Base-by-base conservation (phyloP, 2,113 vertebrate species). In the Pseudorasbora parva region DNA sequence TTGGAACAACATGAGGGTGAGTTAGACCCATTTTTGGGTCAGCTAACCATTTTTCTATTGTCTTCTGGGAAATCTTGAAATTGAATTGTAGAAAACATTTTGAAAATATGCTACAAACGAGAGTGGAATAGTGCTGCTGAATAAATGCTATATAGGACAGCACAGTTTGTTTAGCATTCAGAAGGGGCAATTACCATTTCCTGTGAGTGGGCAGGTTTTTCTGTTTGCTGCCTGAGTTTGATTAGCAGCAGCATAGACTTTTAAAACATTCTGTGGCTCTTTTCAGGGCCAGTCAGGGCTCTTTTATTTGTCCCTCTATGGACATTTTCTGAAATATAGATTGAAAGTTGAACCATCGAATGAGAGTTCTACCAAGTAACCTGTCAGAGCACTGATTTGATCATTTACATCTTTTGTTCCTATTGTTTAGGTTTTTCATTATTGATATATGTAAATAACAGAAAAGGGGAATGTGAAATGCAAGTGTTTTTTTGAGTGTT, bases 151-250 rank as follows among this genome's bases (percentile, higher is more conserved):
- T 45, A 23, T 23, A 45, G 68, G 21, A 71, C 41, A 14, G 37
- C 68, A 71, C n/a, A 45, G 68, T 45, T 71, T 71, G 68, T 71
- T 68, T 23, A 71, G 37, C 21, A 45, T 71, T 71, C 68, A 71
- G 21, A 71, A 71, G 12, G 68, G 68, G 5, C 41, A 71, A 45
- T 71, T 45, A 71, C 11, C 41, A 43, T 45, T 71, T 71, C 21
- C 37, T 43, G 19, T 43, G 37, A 71, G 68, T 71, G 37, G 37
- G 21, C 37, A n/a, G 37, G 66, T 45, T 71, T 71, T 71, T 71
- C 37, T 71, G 0, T 19, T 23, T 37, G n/a, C 66, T 43, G 66
- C 66, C 37, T 71, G 21, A 71, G 66, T 71, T 71, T 45, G 37
- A 71, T 71, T 23, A 45, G 68, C 21, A 23, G 68, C 68, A 71